Evolutionary conservation across 1,140 invertebrate species (phyloP).

Genomic region (Psix sp.): DNA sequence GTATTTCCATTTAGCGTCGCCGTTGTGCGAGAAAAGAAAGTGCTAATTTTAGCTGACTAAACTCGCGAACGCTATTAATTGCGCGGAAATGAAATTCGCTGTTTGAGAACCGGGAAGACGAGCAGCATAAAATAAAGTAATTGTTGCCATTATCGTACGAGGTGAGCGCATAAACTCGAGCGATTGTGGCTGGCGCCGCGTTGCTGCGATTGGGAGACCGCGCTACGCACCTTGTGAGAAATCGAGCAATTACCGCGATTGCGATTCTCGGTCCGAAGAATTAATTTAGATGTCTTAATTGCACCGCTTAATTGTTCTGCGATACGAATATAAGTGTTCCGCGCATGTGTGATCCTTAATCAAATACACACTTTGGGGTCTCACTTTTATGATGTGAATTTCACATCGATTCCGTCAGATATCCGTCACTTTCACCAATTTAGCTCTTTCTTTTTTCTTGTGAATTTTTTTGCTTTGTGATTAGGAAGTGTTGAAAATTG

Average conservation of each 20-base stretch:
- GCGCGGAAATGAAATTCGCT: slow-evolving; percentile 71
- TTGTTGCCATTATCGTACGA: slow-evolving; percentile 72
- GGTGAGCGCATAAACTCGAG: slow-evolving; percentile 53
- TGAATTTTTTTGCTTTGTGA: too few relatives aligned
- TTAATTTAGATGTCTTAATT: slow-evolving; percentile 77
- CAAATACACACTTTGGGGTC: slow-evolving; percentile 17
- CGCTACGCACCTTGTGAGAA: slow-evolving; percentile 70
- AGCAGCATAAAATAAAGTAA: slow-evolving; percentile 74
- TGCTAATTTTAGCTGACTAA: slow-evolving; percentile 46
- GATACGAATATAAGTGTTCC: slow-evolving; percentile 17
- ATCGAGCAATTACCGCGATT: slow-evolving; percentile 73
- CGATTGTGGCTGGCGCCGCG: slow-evolving; percentile 43
- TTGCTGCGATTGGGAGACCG: slow-evolving; percentile 21
- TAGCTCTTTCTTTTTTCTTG: slow-evolving; percentile 6
- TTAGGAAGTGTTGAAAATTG: too few relatives aligned
- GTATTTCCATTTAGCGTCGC: slow-evolving; percentile 16
- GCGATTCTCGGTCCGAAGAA: slow-evolving; percentile 63
- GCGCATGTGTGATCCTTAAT: slow-evolving; percentile 24
- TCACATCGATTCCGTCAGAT: slow-evolving; percentile 19
- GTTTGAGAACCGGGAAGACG: slow-evolving; percentile 69
- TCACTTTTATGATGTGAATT: slow-evolving; percentile 38
- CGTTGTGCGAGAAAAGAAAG: slow-evolving; percentile 44
- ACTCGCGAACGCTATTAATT: slow-evolving; percentile 52
- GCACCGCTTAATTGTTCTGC: slow-evolving; percentile 74
- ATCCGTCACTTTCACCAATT: slow-evolving; percentile 33